phyloP scores from a whole-genome alignment of 2,888 invertebrate species.

The Xylophagus ater region DNA sequence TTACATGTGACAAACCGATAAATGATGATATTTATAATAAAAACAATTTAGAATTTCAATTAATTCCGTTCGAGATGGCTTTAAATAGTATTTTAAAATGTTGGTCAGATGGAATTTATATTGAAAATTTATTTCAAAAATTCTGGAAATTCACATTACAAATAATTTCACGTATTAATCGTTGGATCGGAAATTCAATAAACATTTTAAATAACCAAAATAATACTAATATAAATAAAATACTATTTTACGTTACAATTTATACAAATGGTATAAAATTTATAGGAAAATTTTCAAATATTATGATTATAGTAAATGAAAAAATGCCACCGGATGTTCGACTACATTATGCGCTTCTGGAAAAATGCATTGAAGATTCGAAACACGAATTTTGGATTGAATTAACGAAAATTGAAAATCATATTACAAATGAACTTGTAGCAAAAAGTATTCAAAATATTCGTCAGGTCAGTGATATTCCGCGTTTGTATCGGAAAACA shows the following conservation, averaged over 20 bases:
- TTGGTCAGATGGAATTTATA: conserved; percentile 70
- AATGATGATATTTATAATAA: conserved; percentile 21
- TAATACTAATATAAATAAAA: background rate
- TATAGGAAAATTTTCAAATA: conserved; percentile 8
- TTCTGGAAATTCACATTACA: conserved; percentile 86
- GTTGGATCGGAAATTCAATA: conserved; percentile 47
- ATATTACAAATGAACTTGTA: conserved; percentile 36
- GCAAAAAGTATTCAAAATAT: conserved; percentile 47
- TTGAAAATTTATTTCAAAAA: conserved; percentile 65
- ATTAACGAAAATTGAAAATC: conserved; percentile 31
- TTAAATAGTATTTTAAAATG: conserved; percentile 48
- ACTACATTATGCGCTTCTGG: conserved; percentile 4
- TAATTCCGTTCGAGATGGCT: conserved; percentile 37
- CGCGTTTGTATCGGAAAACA: conserved; percentile 82
- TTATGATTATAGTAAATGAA: conserved; percentile 6
- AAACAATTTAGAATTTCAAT: conserved; percentile 23
- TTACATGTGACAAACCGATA: conserved; percentile 26
- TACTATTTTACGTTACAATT: conserved; percentile 9
- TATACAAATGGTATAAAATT: conserved; percentile 14
- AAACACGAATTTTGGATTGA: conserved; percentile 8
- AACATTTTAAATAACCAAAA: conserved; percentile 12
- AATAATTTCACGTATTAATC: conserved; percentile 64
- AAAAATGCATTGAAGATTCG: conserved; percentile 13
- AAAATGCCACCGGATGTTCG: conserved; percentile 11
- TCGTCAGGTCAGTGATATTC: conserved; percentile 84